These are phyloP conservation scores for Theodoxus fluviatilis DNA, from an alignment of 2,888 invertebrate genomes.

Conservation along the genomic window DNA sequence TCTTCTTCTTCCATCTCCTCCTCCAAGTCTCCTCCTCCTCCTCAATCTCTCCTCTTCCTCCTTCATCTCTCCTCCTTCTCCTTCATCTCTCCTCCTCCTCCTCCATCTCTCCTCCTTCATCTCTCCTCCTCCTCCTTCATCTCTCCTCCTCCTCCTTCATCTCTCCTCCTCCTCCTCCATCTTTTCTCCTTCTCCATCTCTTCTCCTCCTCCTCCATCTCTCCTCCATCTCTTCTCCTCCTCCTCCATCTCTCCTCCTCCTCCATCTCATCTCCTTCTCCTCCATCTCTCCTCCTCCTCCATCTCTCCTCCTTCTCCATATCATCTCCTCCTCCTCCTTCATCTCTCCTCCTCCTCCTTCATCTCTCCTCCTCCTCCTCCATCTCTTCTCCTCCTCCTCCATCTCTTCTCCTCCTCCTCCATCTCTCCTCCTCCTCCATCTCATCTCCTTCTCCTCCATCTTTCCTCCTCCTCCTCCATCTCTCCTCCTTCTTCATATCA, in stretches of 20 bases:
- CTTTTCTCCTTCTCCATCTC: conserved; percentile 3
- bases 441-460: background rate
- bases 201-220: background rate
- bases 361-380: background rate
- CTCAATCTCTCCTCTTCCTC: conserved; percentile 10
- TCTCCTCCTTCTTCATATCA: conserved; percentile 20
- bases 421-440: background rate
- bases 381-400: background rate
- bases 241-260: background rate
- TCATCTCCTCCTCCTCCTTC: conserved; percentile 29
- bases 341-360: conserved; percentile 22
- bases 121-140: conserved; percentile 33
- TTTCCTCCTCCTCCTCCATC: conserved; percentile 8
- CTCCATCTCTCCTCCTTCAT: conserved; percentile 33
- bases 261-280: background rate
- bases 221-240: conserved; percentile 26
- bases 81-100: conserved; percentile 28
- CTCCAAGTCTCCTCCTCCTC: no score
- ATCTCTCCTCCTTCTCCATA: background rate
- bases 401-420: conserved; percentile 8
- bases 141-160: conserved; percentile 21
- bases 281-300: background rate
- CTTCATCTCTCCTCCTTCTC: conserved; percentile 28
- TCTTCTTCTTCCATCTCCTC: no score
- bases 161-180: conserved; percentile 22